Base-by-base conservation (phyloP, 2,113 vertebrate species). In the Noturus placidus region DNA sequence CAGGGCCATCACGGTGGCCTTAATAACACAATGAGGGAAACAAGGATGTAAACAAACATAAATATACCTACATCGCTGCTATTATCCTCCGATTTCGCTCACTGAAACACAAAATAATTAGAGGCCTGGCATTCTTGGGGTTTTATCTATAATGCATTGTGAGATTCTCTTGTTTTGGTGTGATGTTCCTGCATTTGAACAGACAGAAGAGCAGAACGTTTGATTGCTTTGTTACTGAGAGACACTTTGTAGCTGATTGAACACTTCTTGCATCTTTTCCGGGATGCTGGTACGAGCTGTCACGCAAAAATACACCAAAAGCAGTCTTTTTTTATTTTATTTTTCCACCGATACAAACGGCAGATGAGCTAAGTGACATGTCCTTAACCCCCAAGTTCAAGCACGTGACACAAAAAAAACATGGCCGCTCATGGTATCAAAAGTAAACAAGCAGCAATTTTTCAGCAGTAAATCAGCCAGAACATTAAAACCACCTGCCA, bases 1-100 rank as follows among this genome's bases (percentile, higher is more conserved):
- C 46, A 25, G 25, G n/a, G 15, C 74, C 54, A 80, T 61, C 85
- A 52, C 27, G 82, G 57, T 77, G 70, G 83, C 80, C 85, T 27
- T 65, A 84, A 63, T 52, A 42, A 85, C 50, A 79, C 8, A 0
- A 35, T 14, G 13, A 76, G 1, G n/a, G 6, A 38, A 76, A 46
- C 54, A 10, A 83, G 33, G 35, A 54, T n/a, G 22, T n/a, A 77
- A 50, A 77, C 74, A 77, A 50, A 27, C 25, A 46, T 42, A 72
- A 19, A 72, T 70, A 70, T 72, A 38, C 1, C 13, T 46, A 74
- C 9, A 74, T 42, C 8, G 17, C 67, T 35, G 67, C 30, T 70
- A 70, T 35, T 70, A 70, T 70, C 5, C 63, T 65, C 27, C 67
- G 6, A 15, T 35, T 35, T 69, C 15, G 30, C 70, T 42, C 70